These are phyloP conservation scores for Anabacerthia variegaticeps DNA, from an alignment of 2,797 vertebrate genomes.

Conservation along the genomic window DNA sequence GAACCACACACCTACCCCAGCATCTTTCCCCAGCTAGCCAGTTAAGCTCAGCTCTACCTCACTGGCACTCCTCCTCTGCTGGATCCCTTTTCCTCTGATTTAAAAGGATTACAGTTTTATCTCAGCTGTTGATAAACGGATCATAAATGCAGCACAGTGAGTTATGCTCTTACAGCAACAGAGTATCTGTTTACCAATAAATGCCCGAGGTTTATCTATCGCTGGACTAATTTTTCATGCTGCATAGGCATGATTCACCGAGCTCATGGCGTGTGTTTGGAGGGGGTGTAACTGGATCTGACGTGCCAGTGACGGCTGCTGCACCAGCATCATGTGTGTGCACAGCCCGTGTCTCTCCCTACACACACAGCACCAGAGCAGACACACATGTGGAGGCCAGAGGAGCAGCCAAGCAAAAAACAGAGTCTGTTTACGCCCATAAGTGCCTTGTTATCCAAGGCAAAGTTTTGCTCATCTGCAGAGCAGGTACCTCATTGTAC, in stretches of 20 bases:
- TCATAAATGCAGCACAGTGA: background rate
- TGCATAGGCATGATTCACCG: conserved; percentile 33
- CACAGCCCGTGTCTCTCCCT: background rate
- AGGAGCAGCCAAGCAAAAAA: background rate
- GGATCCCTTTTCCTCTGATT: background rate
- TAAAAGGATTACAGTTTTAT: conserved; percentile 38
- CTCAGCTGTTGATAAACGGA: background rate
- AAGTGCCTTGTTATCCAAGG: background rate
- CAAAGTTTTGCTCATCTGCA: background rate
- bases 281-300: conserved; percentile 11
- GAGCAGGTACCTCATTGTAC: rapidly evolving
- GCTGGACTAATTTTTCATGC: background rate
- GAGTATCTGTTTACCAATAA: conserved; percentile 38
- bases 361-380: background rate
- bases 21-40: background rate
- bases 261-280: background rate
- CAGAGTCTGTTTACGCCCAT: background rate
- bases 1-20: background rate
- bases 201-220: background rate
- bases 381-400: background rate
- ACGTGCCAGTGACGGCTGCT: conserved; percentile 24
- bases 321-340: background rate
- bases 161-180: background rate
- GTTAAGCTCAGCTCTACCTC: background rate
- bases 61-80: background rate